A percentile compares a stretch with the other conserved stretches of the same genome.
Evolutionary conservation across 2,113 vertebrate species (phyloP).

Genomic region (Crypturellus undulatus): DNA sequence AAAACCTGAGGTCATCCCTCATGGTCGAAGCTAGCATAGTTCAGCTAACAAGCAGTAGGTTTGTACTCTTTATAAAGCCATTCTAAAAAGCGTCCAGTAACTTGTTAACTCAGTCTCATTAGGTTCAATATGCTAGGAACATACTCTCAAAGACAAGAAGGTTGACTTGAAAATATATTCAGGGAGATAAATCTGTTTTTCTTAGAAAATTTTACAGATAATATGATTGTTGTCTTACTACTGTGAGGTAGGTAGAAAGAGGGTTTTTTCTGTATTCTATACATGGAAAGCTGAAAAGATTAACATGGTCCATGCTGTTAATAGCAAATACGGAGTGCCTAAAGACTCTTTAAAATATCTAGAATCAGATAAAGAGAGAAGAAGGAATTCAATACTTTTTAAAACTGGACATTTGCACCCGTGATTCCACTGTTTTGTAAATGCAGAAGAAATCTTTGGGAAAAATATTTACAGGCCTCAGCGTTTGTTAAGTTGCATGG

Average conservation of each 20-base stretch:
- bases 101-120: not conserved
- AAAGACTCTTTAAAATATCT: not conserved
- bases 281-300: not conserved
- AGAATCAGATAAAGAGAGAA: not conserved
- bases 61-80: not conserved
- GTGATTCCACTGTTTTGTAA: not conserved
- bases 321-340: not conserved
- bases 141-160: not conserved
- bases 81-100: not conserved
- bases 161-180: not conserved
- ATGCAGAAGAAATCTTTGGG: not conserved
- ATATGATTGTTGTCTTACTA: not conserved
- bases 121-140: not conserved
- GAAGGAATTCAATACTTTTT: not conserved
- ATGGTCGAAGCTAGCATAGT: rapidly evolving
- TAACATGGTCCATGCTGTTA: not conserved
- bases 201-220: not conserved
- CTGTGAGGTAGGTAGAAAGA: not conserved
- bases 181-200: not conserved
- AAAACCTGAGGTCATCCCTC: not conserved
- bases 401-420: not conserved
- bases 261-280: not conserved
- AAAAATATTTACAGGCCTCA: not conserved
- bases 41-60: not conserved
- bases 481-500: not conserved